Conservation (phyloP, 2,888 invertebrate species). For the Harmothoe impar region DNA sequence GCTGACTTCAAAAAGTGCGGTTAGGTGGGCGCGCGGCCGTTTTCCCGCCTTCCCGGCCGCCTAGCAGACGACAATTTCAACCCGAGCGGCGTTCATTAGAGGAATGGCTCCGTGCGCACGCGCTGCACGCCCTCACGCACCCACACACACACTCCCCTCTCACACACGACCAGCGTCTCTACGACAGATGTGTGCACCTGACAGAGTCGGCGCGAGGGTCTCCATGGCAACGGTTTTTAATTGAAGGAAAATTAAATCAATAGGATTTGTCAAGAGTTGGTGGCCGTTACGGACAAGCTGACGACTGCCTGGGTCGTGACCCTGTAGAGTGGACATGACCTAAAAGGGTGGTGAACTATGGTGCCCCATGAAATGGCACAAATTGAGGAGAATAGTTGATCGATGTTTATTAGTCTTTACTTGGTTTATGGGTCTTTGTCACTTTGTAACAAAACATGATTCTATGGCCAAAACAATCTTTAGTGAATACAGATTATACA, state of each 20-base stretch:
- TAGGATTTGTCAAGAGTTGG: constrained; percentile 19
- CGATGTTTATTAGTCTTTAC: too few species aligned
- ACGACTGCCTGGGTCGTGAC: background rate
- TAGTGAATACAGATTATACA: too few species aligned
- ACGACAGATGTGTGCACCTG: constrained; percentile 39
- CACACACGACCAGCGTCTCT: constrained; percentile 22
- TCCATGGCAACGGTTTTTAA: constrained; percentile 27
- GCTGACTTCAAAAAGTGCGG: constrained; percentile 18
- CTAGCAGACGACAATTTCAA: constrained; percentile 41
- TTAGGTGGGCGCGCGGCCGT: background rate
- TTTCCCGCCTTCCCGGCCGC: constrained; percentile 35
- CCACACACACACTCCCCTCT: background rate
- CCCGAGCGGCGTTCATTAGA: constrained; percentile 37
- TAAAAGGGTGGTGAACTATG: background rate
- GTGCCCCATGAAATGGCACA: background rate
- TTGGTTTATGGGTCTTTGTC: too few species aligned
- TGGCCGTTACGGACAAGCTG: background rate
- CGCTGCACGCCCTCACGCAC: constrained; percentile 27
- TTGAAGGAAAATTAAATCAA: constrained; percentile 35
- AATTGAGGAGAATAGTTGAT: too few species aligned
- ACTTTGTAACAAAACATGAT: too few species aligned
- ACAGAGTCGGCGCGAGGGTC: constrained; percentile 29
- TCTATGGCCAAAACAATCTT: too few species aligned
- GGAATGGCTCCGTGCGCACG: constrained; percentile 32
- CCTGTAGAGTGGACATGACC: background rate